phyloP scores from a whole-genome alignment of 2,797 vertebrate genomes.

The Poeciliopsis paucimaculata region DNA sequence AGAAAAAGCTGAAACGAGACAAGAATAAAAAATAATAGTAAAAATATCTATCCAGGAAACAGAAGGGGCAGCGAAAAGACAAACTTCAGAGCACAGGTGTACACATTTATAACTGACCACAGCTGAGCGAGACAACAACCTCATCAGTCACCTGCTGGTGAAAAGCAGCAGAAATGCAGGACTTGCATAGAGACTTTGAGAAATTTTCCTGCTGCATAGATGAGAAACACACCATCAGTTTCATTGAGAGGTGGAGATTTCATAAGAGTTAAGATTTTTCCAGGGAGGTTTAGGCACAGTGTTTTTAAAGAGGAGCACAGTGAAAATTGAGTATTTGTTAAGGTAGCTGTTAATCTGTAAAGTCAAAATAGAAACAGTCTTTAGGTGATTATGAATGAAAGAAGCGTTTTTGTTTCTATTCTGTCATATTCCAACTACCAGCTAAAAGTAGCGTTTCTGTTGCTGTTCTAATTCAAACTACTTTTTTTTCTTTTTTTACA shows the following conservation, averaged over 20 bases:
- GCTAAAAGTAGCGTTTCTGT: neutral
- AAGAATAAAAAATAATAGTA: conserved; percentile 23
- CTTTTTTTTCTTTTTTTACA: neutral
- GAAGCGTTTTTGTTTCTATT: neutral
- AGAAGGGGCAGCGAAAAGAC: conserved; percentile 38
- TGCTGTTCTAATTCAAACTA: neutral
- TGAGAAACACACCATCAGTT: conserved; percentile 47
- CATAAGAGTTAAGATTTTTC: conserved; percentile 20
- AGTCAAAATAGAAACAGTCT: neutral
- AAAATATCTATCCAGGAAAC: neutral
- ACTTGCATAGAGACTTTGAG: conserved; percentile 72
- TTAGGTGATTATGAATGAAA: neutral
- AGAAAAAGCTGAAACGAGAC: conserved; percentile 56
- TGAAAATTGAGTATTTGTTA: conserved; percentile 17
- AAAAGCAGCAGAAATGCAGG: conserved; percentile 45
- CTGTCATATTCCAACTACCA: neutral
- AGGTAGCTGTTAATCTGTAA: neutral
- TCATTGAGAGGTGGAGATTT: conserved; percentile 32
- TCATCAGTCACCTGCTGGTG: conserved; percentile 10
- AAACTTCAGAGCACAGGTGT: conserved; percentile 39
- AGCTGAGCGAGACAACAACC: conserved; percentile 2
- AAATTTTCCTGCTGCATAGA: conserved; percentile 52
- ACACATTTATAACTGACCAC: conserved; percentile 26
- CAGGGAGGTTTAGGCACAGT: conserved; percentile 32
- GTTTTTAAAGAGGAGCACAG: conserved; percentile 34